Evolutionary conservation across 2,797 vertebrate genomes (phyloP), one percentile per base, ranked within the genome.

Genomic region (Gastrophryne carolinensis): DNA sequence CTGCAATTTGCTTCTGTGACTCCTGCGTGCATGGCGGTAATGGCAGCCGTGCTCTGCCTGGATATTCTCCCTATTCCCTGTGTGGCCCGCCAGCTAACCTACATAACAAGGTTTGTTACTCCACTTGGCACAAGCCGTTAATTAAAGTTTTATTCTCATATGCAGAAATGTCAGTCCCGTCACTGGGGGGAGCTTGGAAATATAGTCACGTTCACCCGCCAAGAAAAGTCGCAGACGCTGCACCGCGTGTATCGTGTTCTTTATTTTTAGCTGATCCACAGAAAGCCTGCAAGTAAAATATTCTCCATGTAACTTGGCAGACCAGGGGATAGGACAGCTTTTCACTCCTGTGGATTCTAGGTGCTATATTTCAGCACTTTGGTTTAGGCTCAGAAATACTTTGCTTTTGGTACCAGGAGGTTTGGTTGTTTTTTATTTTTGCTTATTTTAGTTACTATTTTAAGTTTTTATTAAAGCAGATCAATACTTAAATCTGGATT

Each of bases 61-160:
- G 66, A 68, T 61, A 52, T n/a, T 39, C 56, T 44, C 17, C 23
- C 7, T 39, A 17, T 32, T 50, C 73, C 53, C 64, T 7, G n/a
- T 53, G 64, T 53, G 73, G 64, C 32, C 61, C 44, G n/a, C 15
- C 53, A 39, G 67, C 63, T 44, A 61, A 32, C 44, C 39, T 75
- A 23, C 26, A 75, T 75, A 68, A 69, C 64, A 56, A 75, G 68
- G 73, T 75, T 61, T 61, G 67, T 68, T 75, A 60, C 44, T 53
- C 32, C 26, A 24, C 56, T 57, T 52, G 44, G 73, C 64, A 41
- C 44, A 27, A 24, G 58, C 64, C 60, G 64, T 75, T 75, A 75
- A 75, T 75, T 75, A 75, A 75, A 75, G 32, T 58, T 68, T 75
- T 60, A 24, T 26, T 75, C 56, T 61, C 32, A 64, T 17, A 69